Evolutionary conservation across 2,113 vertebrate species (phyloP), one percentile per base, ranked within the genome.

Genomic region (Gyps fulvus): DNA sequence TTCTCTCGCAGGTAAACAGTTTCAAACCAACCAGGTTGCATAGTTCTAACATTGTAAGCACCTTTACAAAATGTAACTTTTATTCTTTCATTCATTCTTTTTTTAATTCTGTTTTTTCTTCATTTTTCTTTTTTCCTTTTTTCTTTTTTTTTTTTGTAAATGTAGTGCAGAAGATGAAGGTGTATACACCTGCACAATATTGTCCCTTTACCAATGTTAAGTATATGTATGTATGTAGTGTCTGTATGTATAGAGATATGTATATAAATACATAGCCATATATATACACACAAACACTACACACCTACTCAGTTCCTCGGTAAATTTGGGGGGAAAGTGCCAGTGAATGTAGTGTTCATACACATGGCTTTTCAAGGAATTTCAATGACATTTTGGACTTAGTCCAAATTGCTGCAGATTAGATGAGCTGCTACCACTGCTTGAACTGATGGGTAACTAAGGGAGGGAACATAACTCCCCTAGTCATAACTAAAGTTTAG

Each of bases 1-100:
- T 98, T 98, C 97, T 98, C 94, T 94, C 22, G 97, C 98, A 99
- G 98, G 98, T 99, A 99, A 99, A 99, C 98, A 99, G 97, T 98
- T 98, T 98, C 96, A 97, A 98, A 99, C 99, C 98, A 98, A 98
- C 98, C 98, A 99, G 99, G 98, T 99, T 99, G 99, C 99, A 99
- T 99, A 99, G 99, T 99, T 99, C 99, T 99, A 99, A 98, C 97
- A 93, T 98, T 98, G 96, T 98, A 99, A 99, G 99, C 99, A 99
- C 98, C 99, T 98, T 98, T 98, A 98, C 98, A 98, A 98, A 98
- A 97, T 98, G 97, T 98, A 97, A 99, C 98, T 98, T 98, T 98
- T 98, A 98, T 97, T 98, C 98, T 96, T 98, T 96, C 93, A 96
- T 97, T 97, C 87, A 12, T 96, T 96, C 94, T 92, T 96, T 98